phyloP scores from a whole-genome alignment of 2,113 vertebrate species.

The Dolichallabes microphthalmus region DNA sequence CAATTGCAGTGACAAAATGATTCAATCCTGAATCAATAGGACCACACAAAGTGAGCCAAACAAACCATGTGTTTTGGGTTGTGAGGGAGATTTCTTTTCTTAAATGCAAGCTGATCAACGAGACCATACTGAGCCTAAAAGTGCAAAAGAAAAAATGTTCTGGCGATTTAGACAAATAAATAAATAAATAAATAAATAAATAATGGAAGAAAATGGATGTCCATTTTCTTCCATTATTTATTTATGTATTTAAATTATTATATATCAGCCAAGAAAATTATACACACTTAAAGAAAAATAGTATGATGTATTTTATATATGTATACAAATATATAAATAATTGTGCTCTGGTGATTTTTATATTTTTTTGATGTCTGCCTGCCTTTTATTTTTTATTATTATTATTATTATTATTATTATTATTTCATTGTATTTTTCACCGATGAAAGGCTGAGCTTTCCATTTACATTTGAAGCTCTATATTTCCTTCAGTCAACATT shows the following conservation, averaged over 20 bases:
- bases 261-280: too few relatives aligned
- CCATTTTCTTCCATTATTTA: too few relatives aligned
- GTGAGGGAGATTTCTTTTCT: not conserved
- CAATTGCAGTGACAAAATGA: not conserved
- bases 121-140: not conserved
- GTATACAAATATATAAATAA: too few relatives aligned
- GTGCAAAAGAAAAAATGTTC: not conserved
- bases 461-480: not conserved
- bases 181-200: not conserved
- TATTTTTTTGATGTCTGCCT: not conserved
- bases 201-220: not conserved
- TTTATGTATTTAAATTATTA: too few relatives aligned
- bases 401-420: not conserved
- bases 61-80: not conserved
- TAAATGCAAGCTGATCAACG: not conserved
- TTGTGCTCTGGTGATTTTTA: not conserved
- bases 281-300: too few relatives aligned
- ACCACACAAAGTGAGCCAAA: not conserved
- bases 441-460: not conserved
- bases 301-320: too few relatives aligned
- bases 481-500: not conserved
- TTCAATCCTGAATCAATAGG: not conserved
- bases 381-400: not conserved
- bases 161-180: not conserved
- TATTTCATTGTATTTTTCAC: not conserved